These are phyloP conservation scores for Nemurella pictetii DNA, from an alignment of 2,888 invertebrate genomes.

Conservation along the genomic window DNA sequence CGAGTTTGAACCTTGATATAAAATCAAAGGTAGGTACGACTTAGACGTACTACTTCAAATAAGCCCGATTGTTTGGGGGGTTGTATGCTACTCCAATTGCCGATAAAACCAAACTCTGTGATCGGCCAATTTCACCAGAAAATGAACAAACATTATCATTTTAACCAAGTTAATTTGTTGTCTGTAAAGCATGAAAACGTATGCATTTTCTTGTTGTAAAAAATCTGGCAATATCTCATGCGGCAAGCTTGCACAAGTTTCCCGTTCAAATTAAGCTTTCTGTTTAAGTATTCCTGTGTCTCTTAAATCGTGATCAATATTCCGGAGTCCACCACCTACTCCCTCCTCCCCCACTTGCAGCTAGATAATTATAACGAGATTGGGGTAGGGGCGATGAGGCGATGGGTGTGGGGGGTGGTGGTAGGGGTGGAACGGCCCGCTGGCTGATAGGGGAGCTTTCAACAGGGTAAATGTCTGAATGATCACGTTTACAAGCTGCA, in stretches of 20 bases:
- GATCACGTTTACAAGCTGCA: conserved; percentile 35
- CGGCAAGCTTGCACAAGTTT: not conserved
- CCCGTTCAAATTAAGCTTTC: not conserved
- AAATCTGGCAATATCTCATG: too few species aligned
- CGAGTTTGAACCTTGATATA: too few species aligned
- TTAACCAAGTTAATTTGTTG: too few species aligned
- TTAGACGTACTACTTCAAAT: too few species aligned
- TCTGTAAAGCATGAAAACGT: too few species aligned
- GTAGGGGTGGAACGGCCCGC: not conserved
- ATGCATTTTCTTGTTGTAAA: too few species aligned
- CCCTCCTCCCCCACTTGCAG: conserved; percentile 6
- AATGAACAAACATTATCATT: too few species aligned
- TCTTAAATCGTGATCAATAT: conserved; percentile 4
- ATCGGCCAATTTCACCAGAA: too few species aligned
- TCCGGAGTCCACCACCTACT: not conserved
- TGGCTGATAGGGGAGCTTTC: not conserved
- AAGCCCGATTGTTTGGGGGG: too few species aligned
- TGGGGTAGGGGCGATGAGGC: conserved; percentile 5
- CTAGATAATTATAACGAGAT: conserved; percentile 34
- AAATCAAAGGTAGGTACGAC: too few species aligned
- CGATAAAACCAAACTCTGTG: too few species aligned
- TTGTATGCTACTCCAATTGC: too few species aligned
- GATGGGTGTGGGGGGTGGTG: conserved; percentile 12
- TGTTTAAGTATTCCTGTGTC: conserved; percentile 6
- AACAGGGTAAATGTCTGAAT: conserved; percentile 35